phyloP scores from a whole-genome alignment of 2,888 invertebrate genomes.

The Trichopoda pennipes region DNA sequence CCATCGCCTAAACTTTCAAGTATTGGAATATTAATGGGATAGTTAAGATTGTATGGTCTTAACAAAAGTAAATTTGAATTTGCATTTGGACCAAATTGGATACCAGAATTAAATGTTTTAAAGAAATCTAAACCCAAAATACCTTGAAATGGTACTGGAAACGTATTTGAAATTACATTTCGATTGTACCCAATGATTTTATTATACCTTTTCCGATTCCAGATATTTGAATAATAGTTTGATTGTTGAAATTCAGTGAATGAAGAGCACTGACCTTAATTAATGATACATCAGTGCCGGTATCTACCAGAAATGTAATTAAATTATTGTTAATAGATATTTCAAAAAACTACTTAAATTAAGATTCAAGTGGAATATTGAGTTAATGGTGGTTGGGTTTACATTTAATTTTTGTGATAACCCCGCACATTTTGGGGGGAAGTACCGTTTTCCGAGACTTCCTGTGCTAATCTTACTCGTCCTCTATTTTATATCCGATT shows the following conservation, averaged over 20 bases:
- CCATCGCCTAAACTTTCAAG: not conserved
- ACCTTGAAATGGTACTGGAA: slow-evolving; percentile 1
- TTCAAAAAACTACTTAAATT: not conserved
- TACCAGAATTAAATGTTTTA: slow-evolving; percentile 11
- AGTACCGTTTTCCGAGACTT: not conserved
- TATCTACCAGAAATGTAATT: not conserved
- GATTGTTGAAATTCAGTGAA: not conserved
- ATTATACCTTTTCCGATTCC: slow-evolving; percentile 1
- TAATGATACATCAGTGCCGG: slow-evolving; percentile 10
- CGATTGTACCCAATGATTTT: slow-evolving; percentile 9
- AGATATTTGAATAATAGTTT: slow-evolving; percentile 12
- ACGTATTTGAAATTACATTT: not conserved
- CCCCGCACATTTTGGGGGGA: not conserved
- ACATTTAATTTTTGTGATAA: not conserved
- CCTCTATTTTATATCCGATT: too few relatives aligned
- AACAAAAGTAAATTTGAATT: slow-evolving; percentile 11
- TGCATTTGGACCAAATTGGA: slow-evolving; percentile 3
- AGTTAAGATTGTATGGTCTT: not conserved
- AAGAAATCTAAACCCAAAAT: slow-evolving; percentile 9
- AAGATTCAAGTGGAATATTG: slow-evolving; percentile 14
- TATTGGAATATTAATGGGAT: not conserved
- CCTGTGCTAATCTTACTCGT: too few relatives aligned
- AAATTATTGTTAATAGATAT: not conserved
- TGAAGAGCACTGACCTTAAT: not conserved
- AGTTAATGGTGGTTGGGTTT: not conserved